A percentile compares a stretch with the other conserved stretches of the same genome.
Conservation (phyloP, 2,888 invertebrate genomes). For the Lymantria dispar region DNA sequence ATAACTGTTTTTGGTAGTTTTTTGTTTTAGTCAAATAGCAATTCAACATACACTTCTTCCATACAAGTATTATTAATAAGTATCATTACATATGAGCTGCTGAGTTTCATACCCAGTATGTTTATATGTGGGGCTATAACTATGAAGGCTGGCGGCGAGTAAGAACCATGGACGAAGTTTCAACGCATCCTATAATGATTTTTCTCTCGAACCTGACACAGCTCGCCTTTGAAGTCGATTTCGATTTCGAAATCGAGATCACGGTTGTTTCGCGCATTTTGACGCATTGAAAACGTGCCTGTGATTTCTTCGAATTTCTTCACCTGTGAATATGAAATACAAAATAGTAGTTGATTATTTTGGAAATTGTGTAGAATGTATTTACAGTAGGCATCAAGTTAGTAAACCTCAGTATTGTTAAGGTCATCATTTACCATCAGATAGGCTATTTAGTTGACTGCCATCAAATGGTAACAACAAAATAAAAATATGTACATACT, state of each 20-base stretch:
- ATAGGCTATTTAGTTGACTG: no score
- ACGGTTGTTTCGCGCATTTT: constrained; percentile 97
- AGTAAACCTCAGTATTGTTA: no score
- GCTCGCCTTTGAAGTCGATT: constrained; percentile 95
- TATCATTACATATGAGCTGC: constrained; percentile 2
- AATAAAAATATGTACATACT: no score
- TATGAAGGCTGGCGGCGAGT: constrained; percentile 19
- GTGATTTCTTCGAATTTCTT: constrained; percentile 97
- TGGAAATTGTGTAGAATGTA: no score
- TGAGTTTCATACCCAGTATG: constrained; percentile 6
- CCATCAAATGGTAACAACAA: no score
- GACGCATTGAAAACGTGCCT: constrained; percentile 96
- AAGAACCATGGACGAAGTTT: constrained; percentile 31
- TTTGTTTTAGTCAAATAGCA: background rate
- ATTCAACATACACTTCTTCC: background rate
- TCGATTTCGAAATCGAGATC: constrained; percentile 98
- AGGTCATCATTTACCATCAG: no score
- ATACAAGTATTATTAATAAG: constrained; percentile 6
- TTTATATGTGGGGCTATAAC: constrained; percentile 4
- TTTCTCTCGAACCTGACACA: constrained; percentile 91
- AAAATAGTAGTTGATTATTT: no score
- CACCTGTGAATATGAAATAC: constrained; percentile 61
- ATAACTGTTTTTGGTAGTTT: background rate
- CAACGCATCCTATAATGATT: constrained; percentile 96
- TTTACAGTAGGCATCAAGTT: no score